A percentile compares a stretch with the other conserved stretches of the same genome.
Evolutionary conservation across 1,140 invertebrate genomes (phyloP).

Genomic region (Saccostrea cuccullata): DNA sequence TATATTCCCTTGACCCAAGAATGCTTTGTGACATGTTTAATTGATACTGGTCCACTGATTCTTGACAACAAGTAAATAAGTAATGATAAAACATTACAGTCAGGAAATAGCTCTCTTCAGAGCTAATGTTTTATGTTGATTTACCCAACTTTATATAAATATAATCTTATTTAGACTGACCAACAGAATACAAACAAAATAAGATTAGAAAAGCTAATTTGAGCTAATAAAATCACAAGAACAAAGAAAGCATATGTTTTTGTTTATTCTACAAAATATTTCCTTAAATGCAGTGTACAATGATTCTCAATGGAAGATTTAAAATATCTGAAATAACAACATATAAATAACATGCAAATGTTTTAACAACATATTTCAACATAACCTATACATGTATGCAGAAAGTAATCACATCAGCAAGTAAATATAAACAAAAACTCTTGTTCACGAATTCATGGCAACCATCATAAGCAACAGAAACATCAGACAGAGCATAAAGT

Average conservation of each 20-base stretch:
- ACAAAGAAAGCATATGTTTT: background rate
- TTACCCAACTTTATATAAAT: no score
- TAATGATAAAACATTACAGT: no score
- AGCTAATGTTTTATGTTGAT: no score
- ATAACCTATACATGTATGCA: background rate
- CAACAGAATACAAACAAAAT: background rate
- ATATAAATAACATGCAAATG: conserved; percentile 8
- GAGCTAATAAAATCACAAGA: background rate
- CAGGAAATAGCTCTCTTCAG: no score
- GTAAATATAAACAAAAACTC: no score
- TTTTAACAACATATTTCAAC: background rate
- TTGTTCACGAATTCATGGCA: no score
- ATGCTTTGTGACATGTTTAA: no score
- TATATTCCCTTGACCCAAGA: no score
- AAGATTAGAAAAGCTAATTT: background rate
- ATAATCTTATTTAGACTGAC: background rate
- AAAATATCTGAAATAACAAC: background rate
- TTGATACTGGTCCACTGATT: no score
- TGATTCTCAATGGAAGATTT: conserved; percentile 2
- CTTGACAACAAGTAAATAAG: no score
- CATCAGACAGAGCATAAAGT: background rate
- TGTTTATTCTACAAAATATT: conserved; percentile 12
- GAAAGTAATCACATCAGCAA: background rate
- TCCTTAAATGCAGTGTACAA: conserved; percentile 8
- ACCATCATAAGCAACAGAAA: background rate